A percentile compares a stretch with the other conserved stretches of the same genome.
phyloP scores from a whole-genome alignment of 2,797 vertebrate species.

The Spondyliosoma cantharus region DNA sequence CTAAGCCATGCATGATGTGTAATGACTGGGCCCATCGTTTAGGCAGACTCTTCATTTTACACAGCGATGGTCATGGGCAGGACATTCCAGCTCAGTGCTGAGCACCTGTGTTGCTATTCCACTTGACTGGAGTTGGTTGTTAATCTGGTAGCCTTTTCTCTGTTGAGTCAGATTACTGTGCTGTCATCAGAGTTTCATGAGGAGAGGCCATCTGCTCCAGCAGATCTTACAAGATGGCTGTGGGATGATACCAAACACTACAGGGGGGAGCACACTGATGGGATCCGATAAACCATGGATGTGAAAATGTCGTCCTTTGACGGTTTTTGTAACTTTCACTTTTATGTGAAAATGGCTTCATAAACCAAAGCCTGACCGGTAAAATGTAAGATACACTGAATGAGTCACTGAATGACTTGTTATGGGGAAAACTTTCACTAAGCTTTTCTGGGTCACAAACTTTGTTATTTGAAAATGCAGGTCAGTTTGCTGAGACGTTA shows the following conservation, averaged over 20 bases:
- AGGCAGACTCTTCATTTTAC: conserved; percentile 27
- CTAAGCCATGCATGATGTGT: not conserved
- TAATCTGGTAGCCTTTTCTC: conserved; percentile 72
- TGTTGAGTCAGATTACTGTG: conserved; percentile 74
- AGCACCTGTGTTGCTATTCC: conserved; percentile 70
- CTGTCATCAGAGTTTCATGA: conserved; percentile 70
- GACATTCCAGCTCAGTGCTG: conserved; percentile 44
- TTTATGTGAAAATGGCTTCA: conserved; percentile 13
- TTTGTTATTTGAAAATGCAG: conserved; percentile 1
- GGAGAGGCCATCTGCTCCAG: conserved; percentile 77
- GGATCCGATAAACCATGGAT: conserved; percentile 20
- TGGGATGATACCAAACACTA: conserved; percentile 49
- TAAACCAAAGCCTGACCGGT: conserved; percentile 1
- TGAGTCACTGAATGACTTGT: not conserved
- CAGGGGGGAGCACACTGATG: conserved; percentile 12
- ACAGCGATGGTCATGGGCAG: conserved; percentile 5
- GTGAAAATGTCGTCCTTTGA: not conserved
- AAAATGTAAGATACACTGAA: not conserved
- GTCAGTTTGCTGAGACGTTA: not conserved
- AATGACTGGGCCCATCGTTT: not conserved
- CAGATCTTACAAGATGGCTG: conserved; percentile 67
- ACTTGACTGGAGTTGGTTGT: conserved; percentile 69
- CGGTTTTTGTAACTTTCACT: conserved; percentile 14
- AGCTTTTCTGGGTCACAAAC: not conserved
- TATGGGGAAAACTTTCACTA: not conserved